phyloP scores from a whole-genome alignment of 2,888 invertebrate species.

The Aphrophora alni region DNA sequence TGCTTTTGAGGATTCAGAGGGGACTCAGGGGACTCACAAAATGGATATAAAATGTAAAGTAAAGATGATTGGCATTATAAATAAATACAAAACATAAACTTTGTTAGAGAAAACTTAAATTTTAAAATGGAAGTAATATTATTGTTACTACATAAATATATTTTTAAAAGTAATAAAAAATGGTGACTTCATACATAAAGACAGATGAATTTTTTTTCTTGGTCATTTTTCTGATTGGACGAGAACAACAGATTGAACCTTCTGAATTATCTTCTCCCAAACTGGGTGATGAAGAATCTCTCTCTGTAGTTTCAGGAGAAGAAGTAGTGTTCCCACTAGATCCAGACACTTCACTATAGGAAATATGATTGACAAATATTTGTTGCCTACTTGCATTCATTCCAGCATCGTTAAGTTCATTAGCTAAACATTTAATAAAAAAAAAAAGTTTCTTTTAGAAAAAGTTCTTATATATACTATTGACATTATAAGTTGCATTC shows the following conservation, averaged over 20 bases:
- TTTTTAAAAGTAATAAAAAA: too few species aligned
- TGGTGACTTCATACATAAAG: not conserved
- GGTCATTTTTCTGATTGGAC: conserved; percentile 23
- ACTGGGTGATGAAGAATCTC: conserved; percentile 33
- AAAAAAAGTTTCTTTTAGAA: too few species aligned
- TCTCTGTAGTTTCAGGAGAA: conserved; percentile 28
- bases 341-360: conserved; percentile 31
- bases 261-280: conserved; percentile 32
- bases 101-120: too few species aligned
- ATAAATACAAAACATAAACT: too few species aligned
- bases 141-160: too few species aligned
- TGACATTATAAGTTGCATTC: too few species aligned
- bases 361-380: not conserved
- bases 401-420: not conserved
- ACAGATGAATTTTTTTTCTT: conserved; percentile 29
- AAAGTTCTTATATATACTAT: too few species aligned
- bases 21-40: too few species aligned
- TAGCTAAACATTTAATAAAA: too few species aligned
- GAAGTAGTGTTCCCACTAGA: conserved; percentile 29
- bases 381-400: not conserved
- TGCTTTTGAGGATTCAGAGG: too few species aligned
- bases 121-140: too few species aligned
- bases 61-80: too few species aligned
- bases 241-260: conserved; percentile 22
- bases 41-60: not conserved